Conservation (phyloP, 2,113 vertebrate genomes). For the zebrafish (Danio rerio) region GRCz12tu NC_133183.1:7868001-7868500, state of each 20-base stretch:
- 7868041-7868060: not conserved
- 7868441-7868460: conserved; percentile 33
- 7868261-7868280: conserved; percentile 2
- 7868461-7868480: conserved; percentile 37
- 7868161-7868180: not conserved
- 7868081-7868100: not conserved
- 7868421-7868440: conserved; percentile 44
- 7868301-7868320: conserved; percentile 22
- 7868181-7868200: not conserved
- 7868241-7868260: not conserved
- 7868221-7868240: not conserved
- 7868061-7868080: no score
- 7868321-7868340: not conserved
- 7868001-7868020: not conserved
- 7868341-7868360: not conserved
- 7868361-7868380: not conserved
- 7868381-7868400: conserved; percentile 4
- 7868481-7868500: conserved; percentile 33
- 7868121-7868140: not conserved
- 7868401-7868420: conserved; percentile 15
- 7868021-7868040: not conserved
- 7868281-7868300: not conserved
- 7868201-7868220: not conserved
- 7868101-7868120: not conserved
- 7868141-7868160: not conserved